These are phyloP conservation scores for Holcopasites calliopsidis DNA, from an alignment of 1,140 invertebrate genomes.

Conservation along the genomic window DNA sequence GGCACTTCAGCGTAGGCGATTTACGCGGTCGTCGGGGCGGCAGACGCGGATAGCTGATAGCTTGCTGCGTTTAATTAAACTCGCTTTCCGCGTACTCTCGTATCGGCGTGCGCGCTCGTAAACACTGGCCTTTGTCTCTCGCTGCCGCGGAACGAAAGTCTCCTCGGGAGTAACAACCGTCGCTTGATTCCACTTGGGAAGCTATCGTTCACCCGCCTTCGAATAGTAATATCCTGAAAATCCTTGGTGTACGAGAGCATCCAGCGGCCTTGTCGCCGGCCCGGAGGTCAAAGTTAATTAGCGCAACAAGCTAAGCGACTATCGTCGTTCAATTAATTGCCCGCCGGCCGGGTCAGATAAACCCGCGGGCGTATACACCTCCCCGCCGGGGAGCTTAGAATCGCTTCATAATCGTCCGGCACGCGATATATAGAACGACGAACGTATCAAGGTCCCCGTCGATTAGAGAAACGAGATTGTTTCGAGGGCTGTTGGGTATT, in stretches of 20 bases:
- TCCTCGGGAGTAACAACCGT: neutral
- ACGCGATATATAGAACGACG: slow-evolving; percentile 49
- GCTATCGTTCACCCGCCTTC: neutral
- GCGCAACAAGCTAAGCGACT: slow-evolving; percentile 50
- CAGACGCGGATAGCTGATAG: slow-evolving; percentile 22
- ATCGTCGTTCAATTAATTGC: slow-evolving; percentile 63
- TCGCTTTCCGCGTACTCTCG: slow-evolving; percentile 15
- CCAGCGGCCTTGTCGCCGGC: slow-evolving; percentile 29
- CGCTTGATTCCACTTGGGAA: neutral
- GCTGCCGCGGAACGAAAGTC: neutral
- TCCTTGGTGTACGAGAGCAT: neutral
- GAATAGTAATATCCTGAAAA: neutral
- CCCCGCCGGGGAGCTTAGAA: slow-evolving; percentile 44
- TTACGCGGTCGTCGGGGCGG: slow-evolving; percentile 21
- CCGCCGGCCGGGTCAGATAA: slow-evolving; percentile 53
- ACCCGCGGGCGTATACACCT: slow-evolving; percentile 18
- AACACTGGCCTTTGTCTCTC: neutral
- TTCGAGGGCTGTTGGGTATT: slow-evolving; percentile 28
- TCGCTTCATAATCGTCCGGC: slow-evolving; percentile 59
- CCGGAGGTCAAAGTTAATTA: slow-evolving; percentile 54
- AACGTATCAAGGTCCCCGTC: slow-evolving; percentile 52
- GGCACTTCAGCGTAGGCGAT: neutral
- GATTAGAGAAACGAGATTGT: slow-evolving; percentile 51
- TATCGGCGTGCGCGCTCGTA: neutral
- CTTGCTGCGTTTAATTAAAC: neutral